Conservation (phyloP, 2,113 vertebrate species). For the Nanorana parkeri region DNA sequence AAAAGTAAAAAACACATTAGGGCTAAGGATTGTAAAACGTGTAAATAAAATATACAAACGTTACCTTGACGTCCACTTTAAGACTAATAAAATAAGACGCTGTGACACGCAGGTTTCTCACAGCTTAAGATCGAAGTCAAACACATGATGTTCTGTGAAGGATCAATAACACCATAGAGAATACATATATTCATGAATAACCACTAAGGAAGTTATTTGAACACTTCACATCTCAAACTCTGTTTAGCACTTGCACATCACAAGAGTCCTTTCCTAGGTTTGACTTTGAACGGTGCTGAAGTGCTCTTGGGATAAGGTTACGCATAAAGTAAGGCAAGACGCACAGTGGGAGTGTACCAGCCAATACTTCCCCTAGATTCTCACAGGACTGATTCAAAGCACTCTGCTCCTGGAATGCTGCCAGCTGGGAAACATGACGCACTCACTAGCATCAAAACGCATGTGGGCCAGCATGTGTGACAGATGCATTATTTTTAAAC, state of each 20-base stretch:
- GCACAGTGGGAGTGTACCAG: conserved; percentile 23
- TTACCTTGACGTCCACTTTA: too few relatives aligned
- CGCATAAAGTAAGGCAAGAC: conserved; percentile 23
- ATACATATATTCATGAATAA: background rate
- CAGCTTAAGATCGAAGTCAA: background rate
- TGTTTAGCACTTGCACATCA: conserved; percentile 27
- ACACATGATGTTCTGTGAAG: background rate
- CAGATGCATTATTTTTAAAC: conserved; percentile 58
- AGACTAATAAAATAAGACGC: too few relatives aligned
- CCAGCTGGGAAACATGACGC: conserved; percentile 49
- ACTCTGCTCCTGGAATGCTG: conserved; percentile 44
- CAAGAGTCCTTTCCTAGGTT: conserved; percentile 55
- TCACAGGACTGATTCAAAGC: conserved; percentile 23
- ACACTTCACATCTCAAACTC: conserved; percentile 45
- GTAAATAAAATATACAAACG: too few relatives aligned
- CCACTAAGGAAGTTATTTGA: conserved; percentile 43
- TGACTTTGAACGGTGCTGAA: conserved; percentile 63
- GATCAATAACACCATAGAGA: background rate
- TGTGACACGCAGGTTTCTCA: background rate
- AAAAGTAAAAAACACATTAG: too few relatives aligned
- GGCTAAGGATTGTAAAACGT: too few relatives aligned
- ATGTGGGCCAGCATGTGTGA: conserved; percentile 6
- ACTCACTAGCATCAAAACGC: background rate
- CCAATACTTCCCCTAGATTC: conserved; percentile 38
- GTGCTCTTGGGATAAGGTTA: conserved; percentile 49